Conservation (phyloP, 2,888 invertebrate species). For the Apotomis turbidana region DNA sequence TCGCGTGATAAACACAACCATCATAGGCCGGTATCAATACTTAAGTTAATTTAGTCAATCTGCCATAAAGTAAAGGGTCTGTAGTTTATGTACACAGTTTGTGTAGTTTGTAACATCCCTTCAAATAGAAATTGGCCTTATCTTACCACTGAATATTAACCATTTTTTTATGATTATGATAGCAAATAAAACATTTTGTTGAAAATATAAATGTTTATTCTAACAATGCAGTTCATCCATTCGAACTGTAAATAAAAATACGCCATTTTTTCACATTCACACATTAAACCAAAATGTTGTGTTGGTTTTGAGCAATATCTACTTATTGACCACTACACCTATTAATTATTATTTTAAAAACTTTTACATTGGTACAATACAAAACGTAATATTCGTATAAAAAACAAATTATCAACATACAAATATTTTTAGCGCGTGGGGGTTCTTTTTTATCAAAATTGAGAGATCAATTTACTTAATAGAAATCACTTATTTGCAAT, state of each 20-base stretch:
- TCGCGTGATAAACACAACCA: too few relatives aligned
- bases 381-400: conserved; percentile 10
- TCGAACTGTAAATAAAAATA: conserved; percentile 20
- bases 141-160: too few relatives aligned
- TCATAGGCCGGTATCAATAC: too few relatives aligned
- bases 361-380: conserved; percentile 10
- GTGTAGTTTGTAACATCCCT: too few relatives aligned
- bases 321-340: conserved; percentile 2
- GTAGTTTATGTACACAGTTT: too few relatives aligned
- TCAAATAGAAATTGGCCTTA: too few relatives aligned
- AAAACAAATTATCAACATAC: conserved; percentile 18
- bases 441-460: conserved; percentile 30
- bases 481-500: conserved; percentile 16
- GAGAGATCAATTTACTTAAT: conserved; percentile 36
- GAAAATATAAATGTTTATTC: conserved; percentile 39
- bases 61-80: too few relatives aligned
- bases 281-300: not conserved
- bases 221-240: conserved; percentile 28
- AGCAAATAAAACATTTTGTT: conserved; percentile 9
- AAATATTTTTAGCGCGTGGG: conserved; percentile 22
- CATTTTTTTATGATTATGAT: not conserved
- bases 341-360: not conserved
- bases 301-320: conserved; percentile 23
- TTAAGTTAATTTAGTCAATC: too few relatives aligned
- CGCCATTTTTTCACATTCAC: conserved; percentile 7